Base-by-base conservation (phyloP, 2,888 invertebrate species). In the Drosophila picticornis region DNA sequence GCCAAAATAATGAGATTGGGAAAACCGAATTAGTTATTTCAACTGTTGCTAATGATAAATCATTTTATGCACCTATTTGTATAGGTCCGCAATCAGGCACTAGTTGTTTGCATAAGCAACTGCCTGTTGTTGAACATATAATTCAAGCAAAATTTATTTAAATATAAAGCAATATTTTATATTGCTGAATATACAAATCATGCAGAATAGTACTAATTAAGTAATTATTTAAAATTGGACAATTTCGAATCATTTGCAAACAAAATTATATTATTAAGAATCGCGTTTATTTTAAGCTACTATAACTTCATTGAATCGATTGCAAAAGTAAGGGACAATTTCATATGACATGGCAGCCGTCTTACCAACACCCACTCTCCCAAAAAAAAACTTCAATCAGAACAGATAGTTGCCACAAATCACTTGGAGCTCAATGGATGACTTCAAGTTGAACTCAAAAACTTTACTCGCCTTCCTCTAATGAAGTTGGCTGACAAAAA, bases 401-500 rank as follows among this genome's bases (percentile, higher is more conserved):
- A 57, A 29, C 34, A 55, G 56, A 60, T 67, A 55, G 57, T 64
- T 52, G 63, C 53, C 61, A 72, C 67, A 78, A 78, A 72, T 76
- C 65, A 72, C 56, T 73, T 61, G 65, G 66, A 77, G 66, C 63
- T 32, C 43, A 64, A 69, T 63, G 11, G 46, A 66, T 81, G 69
- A 71, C 80, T 66, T 51, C 46, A n/a, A 61, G 52, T 64, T 60
- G 25, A 80, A 73, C 60, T 80, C 6, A 11, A 75, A 80, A 86
- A 80, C 65, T 84, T 88, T 79, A 52, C 56, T 62, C 62, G 64
- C 74, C 70, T 76, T 65, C 31, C 52, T 73, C 71, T 84, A 84
- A 84, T 84, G 84, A 84, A 84, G 86, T 85, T 75, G 69, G 59
- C 70, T 53, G 67, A 59, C 83, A 83, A 72, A 79, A 79, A 60